A percentile compares a stretch with the other conserved stretches of the same genome.
Evolutionary conservation across 2,888 invertebrate species (phyloP).

Genomic region (Trichacis sp.): DNA sequence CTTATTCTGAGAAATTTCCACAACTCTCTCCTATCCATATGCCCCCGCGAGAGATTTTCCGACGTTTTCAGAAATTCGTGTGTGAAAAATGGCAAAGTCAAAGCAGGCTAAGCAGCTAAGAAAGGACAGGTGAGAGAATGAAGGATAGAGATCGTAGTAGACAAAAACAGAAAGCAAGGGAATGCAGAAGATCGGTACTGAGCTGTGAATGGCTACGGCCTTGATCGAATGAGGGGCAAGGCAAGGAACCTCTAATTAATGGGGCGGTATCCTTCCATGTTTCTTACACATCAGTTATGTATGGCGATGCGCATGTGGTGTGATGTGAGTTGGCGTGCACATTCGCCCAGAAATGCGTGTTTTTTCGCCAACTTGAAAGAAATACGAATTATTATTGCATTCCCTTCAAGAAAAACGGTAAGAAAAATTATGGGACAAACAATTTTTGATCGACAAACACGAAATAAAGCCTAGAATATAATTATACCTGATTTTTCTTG

Average conservation of each 20-base stretch:
- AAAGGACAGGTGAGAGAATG: slow-evolving; percentile 22
- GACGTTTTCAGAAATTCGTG: too few species aligned
- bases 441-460: too few species aligned
- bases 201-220: slow-evolving; percentile 58
- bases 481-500: too few species aligned
- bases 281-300: slow-evolving; percentile 44
- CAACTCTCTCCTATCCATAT: too few species aligned
- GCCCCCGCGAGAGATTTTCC: too few species aligned
- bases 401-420: too few species aligned
- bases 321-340: neutral
- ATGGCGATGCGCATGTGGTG: slow-evolving; percentile 1
- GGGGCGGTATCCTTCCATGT: slow-evolving; percentile 60
- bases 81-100: slow-evolving; percentile 26
- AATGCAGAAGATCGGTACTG: slow-evolving; percentile 36
- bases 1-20: too few species aligned
- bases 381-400: too few species aligned
- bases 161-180: slow-evolving; percentile 21
- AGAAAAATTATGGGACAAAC: too few species aligned
- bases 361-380: too few species aligned
- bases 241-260: slow-evolving; percentile 59
- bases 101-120: slow-evolving; percentile 21
- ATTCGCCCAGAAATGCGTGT: too few species aligned
- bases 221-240: slow-evolving; percentile 51
- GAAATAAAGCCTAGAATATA: too few species aligned
- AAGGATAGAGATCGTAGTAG: slow-evolving; percentile 2